Percentiles rank a stretch among this genome's conserved stretches.
These are phyloP conservation scores for Ancistrus triradiatus DNA, from an alignment of 2,113 vertebrate genomes.

Conservation along the genomic window DNA sequence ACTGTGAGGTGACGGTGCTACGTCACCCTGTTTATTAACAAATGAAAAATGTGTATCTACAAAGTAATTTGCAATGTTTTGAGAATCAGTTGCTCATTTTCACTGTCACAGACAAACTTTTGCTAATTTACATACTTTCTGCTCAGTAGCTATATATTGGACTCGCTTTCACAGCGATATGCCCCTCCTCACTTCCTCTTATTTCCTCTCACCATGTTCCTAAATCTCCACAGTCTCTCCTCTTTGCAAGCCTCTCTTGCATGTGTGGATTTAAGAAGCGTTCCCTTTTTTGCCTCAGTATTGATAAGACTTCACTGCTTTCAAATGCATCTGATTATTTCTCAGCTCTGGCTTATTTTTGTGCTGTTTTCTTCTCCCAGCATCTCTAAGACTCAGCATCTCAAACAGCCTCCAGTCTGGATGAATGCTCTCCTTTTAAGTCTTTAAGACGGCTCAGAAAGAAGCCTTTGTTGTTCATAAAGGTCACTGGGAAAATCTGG, in stretches of 20 bases:
- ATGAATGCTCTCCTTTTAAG: slow-evolving; percentile 49
- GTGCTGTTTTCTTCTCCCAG: slow-evolving; percentile 34
- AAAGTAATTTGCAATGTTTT: no score
- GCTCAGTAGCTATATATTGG: no score
- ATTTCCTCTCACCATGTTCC: slow-evolving; percentile 21
- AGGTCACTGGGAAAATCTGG: slow-evolving; percentile 43
- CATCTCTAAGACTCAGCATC: slow-evolving; percentile 42
- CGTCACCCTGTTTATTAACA: no score
- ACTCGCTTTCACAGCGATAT: not conserved
- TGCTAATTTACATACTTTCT: no score
- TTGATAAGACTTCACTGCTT: slow-evolving; percentile 62
- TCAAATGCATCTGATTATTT: slow-evolving; percentile 56
- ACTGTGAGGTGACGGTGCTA: no score
- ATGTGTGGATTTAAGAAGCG: slow-evolving; percentile 47
- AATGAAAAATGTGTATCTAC: no score
- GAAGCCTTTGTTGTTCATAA: slow-evolving; percentile 39
- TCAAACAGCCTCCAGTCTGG: slow-evolving; percentile 41
- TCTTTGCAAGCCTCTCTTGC: slow-evolving; percentile 39
- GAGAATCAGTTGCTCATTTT: no score
- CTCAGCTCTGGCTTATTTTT: slow-evolving; percentile 25
- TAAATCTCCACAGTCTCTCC: slow-evolving; percentile 39
- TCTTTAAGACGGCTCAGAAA: slow-evolving; percentile 41
- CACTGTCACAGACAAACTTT: no score
- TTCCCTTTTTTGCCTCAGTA: slow-evolving; percentile 56
- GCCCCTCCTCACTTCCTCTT: not conserved